Conservation (phyloP, 2,888 invertebrate genomes). For the Drosophila merina region DNA sequence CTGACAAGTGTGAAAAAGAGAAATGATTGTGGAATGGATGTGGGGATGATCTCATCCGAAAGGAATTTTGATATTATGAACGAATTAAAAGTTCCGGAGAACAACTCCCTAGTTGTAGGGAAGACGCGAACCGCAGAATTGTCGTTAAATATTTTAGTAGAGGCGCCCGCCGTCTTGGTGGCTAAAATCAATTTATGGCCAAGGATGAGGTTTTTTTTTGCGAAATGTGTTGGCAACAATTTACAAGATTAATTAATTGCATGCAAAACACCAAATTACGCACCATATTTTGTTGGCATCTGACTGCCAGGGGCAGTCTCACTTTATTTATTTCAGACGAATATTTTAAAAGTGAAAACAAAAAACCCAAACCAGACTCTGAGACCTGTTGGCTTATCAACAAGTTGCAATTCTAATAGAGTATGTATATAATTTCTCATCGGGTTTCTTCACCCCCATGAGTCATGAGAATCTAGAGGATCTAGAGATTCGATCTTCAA, state of each 20-base stretch:
- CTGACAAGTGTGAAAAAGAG: conserved; percentile 54
- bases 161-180: conserved; percentile 45
- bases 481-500: background rate
- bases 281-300: conserved; percentile 38
- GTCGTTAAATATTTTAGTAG: conserved; percentile 44
- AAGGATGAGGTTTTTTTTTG: conserved; percentile 7
- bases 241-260: conserved; percentile 60
- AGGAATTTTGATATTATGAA: conserved; percentile 51
- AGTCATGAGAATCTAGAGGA: conserved; percentile 7
- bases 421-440: conserved; percentile 7
- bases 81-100: conserved; percentile 25
- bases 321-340: conserved; percentile 38
- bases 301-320: conserved; percentile 27
- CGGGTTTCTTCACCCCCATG: conserved; percentile 31
- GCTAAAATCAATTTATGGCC: conserved; percentile 28
- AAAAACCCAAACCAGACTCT: conserved; percentile 15
- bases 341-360: conserved; percentile 35
- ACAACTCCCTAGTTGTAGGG: conserved; percentile 16
- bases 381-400: conserved; percentile 41
- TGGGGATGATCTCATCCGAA: conserved; percentile 47
- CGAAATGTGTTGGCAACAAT: background rate
- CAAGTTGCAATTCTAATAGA: conserved; percentile 37
- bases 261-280: conserved; percentile 74
- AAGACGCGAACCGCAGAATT: conserved; percentile 45
- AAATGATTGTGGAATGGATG: conserved; percentile 28